Conservation (phyloP, 2,888 invertebrate genomes). For the Xestoiulus laeticollis region DNA sequence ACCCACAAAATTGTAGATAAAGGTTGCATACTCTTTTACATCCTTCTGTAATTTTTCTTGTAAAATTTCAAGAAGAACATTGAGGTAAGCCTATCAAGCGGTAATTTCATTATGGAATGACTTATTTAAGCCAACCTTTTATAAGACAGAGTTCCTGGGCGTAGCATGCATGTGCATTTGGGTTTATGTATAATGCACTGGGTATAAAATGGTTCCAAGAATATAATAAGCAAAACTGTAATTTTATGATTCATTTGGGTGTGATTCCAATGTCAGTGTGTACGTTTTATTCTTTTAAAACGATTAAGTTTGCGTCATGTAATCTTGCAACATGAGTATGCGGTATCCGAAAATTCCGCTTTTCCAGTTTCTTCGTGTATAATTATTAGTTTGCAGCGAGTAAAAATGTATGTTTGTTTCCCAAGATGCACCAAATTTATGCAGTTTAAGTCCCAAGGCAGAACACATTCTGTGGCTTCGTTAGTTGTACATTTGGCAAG, state of each 20-base stretch:
- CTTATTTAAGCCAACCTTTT: not conserved
- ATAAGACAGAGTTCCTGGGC: not conserved
- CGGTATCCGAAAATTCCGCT: not conserved
- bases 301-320: slow-evolving; percentile 41
- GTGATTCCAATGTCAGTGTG: slow-evolving; percentile 24
- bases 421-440: slow-evolving; percentile 27
- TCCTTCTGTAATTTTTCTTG: not conserved
- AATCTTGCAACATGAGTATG: slow-evolving; percentile 39
- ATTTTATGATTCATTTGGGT: slow-evolving; percentile 41
- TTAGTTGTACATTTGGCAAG: slow-evolving; percentile 29
- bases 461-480: not conserved
- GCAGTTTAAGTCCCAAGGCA: slow-evolving; percentile 10
- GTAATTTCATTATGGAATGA: not conserved
- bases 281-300: slow-evolving; percentile 34
- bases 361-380: not conserved
- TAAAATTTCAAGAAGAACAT: not conserved
- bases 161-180: not conserved
- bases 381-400: slow-evolving; percentile 23
- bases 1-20: too few species aligned
- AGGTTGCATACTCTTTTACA: too few species aligned
- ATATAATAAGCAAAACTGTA: slow-evolving; percentile 43
- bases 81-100: not conserved
- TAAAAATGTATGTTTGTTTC: slow-evolving; percentile 15
- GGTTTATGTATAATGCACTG: slow-evolving; percentile 3
- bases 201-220: slow-evolving; percentile 38